These are phyloP conservation scores for Drosophila nasuta DNA, from an alignment of 1,140 invertebrate species.

Conservation along the genomic window DNA sequence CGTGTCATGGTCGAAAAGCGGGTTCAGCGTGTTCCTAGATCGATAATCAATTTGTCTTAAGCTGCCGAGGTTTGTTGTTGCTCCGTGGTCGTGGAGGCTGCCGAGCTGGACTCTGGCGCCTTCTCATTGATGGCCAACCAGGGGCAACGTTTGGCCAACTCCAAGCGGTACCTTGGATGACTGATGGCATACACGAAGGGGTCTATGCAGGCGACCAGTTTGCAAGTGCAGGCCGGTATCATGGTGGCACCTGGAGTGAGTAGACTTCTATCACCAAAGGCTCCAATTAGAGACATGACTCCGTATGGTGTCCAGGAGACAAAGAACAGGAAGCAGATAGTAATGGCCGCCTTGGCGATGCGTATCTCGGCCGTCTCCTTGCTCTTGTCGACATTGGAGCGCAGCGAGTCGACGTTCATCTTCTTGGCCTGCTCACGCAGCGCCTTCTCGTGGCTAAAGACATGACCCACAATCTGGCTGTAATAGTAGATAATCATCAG, in stretches of 20 bases:
- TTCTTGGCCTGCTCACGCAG: constrained; percentile 93
- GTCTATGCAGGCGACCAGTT: constrained; percentile 93
- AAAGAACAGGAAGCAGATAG: constrained; percentile 92
- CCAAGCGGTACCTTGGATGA: constrained; percentile 91
- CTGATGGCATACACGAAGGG: constrained; percentile 94
- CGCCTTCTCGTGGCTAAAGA: constrained; percentile 93
- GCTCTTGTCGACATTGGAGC: constrained; percentile 89
- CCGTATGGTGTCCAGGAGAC: constrained; percentile 94
- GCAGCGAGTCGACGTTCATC: constrained; percentile 94
- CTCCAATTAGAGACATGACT: constrained; percentile 90
- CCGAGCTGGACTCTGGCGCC: constrained; percentile 81
- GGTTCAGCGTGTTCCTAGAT: constrained; percentile 16
- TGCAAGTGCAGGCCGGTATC: constrained; percentile 93
- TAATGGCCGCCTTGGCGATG: constrained; percentile 93
- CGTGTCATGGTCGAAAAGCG: constrained; percentile 12
- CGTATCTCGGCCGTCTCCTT: constrained; percentile 91
- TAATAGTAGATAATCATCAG: constrained; percentile 92
- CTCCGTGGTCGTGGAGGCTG: constrained; percentile 73
- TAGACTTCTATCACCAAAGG: constrained; percentile 91
- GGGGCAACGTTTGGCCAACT: constrained; percentile 87
- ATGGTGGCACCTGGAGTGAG: constrained; percentile 93
- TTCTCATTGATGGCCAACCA: constrained; percentile 88
- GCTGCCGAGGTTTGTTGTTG: constrained; percentile 60
- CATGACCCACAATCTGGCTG: constrained; percentile 93
- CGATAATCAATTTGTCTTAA: constrained; percentile 21